Evolutionary conservation across 2,797 vertebrate species (phyloP), one percentile per base, ranked within the genome.

Genomic region (Macropodus opercularis): DNA sequence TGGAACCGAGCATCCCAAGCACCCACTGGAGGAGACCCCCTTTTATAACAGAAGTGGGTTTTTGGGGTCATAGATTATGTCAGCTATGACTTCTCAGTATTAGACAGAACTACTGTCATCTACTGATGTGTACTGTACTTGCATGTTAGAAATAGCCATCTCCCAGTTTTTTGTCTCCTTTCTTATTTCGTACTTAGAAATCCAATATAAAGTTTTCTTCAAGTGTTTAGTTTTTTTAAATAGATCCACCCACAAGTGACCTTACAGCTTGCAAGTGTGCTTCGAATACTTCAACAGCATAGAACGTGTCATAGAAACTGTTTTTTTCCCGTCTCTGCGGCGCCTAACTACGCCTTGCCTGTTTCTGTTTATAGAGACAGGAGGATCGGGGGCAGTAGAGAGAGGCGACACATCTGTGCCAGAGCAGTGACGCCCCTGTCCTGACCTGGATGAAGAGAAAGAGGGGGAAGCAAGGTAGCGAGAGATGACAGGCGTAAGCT

Each of bases 351-450:
- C n/a, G 38, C 54, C 31, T 65, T 47, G 29, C 67, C 52, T 65
- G 3, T 84, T 83, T 89, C 74, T 86, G 71, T 83, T 88, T 87
- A 76, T 68, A 92, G 91, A 89, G 86, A 72, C 91, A 90, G 90
- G 92, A 85, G 90, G 92, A 91, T 84, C 91, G 88, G 85, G 91
- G 89, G 69, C 89, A 92, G 85, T 90, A 89, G 90, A 88, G 77
- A 72, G 85, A 74, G 87, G 91, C 38, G 72, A 87, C 83, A 91
- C 90, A 75, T 90, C 90, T 69, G 88, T 88, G 80, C 87, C 90
- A 79, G 91, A 91, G 72, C 90, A 92, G 86, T 88, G 85, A 92
- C 78, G 57, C 56, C 72, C 73, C 76, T 64, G 72, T 77, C 76
- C 88, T 84, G 84, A 84, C 87, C 85, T 84, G 85, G 80, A 84